Conservation (phyloP, 2,797 vertebrate species). For the Catamblyrhynchus diadema region DNA sequence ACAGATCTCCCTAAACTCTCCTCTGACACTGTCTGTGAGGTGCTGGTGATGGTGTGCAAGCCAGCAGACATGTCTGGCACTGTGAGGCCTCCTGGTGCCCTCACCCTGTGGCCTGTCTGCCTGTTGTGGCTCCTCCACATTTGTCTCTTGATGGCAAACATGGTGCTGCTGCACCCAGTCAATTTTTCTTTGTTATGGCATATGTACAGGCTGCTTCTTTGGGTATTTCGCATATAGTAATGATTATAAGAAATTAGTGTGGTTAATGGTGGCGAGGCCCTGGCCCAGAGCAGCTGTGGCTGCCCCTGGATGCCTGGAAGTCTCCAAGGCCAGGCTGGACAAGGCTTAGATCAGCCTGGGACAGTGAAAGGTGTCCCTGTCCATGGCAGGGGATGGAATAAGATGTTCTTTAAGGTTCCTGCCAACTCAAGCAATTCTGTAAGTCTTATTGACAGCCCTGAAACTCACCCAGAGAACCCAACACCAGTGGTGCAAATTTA, state of each 20-base stretch:
- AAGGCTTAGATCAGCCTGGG: background rate
- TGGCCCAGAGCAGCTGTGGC: background rate
- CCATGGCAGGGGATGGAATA: too few species aligned
- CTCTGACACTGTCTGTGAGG: background rate
- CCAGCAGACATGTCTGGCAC: background rate
- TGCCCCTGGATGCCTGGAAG: background rate
- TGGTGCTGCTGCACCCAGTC: background rate
- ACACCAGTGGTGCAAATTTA: background rate
- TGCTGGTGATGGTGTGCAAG: background rate
- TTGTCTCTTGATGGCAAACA: background rate
- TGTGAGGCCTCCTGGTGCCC: background rate
- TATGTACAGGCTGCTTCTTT: background rate
- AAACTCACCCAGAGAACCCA: background rate
- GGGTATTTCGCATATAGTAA: background rate
- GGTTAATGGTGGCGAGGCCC: background rate
- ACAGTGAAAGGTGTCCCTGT: fast-evolving
- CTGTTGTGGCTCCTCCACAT: background rate
- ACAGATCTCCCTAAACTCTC: background rate
- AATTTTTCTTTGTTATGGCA: fast-evolving
- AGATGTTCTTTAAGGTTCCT: background rate
- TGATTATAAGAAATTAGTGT: background rate
- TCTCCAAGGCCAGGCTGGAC: fast-evolving
- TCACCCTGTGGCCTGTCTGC: background rate
- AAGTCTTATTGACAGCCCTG: background rate
- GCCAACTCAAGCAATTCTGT: background rate